Conservation (phyloP, 2,797 vertebrate species). For the Poecilia picta region DNA sequence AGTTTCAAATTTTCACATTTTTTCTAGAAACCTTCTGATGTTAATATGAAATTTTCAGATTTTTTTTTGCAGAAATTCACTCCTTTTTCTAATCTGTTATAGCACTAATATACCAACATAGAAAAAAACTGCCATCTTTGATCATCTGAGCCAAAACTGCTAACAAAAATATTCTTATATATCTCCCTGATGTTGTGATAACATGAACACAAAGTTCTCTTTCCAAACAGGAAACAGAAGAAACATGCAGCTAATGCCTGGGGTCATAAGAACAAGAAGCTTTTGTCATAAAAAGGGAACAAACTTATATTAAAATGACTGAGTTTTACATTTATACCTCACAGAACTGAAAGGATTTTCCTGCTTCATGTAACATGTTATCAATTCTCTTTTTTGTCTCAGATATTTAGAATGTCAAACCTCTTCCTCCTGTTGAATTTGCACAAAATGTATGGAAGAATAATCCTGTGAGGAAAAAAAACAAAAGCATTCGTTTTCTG, state of each 20-base stretch:
- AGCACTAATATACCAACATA: too few species aligned
- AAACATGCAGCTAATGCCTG: neutral
- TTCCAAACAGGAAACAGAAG: neutral
- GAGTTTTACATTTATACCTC: neutral
- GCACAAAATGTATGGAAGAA: neutral
- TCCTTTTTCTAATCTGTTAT: too few species aligned
- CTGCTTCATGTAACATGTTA: neutral
- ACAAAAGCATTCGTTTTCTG: neutral
- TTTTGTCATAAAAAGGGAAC: neutral
- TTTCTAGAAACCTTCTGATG: too few species aligned
- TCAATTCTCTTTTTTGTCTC: neutral
- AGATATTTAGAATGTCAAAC: neutral
- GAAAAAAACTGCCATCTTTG: neutral
- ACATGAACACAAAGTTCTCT: neutral
- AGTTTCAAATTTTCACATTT: too few species aligned
- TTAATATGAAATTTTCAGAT: too few species aligned
- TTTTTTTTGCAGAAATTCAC: too few species aligned
- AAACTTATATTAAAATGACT: neutral
- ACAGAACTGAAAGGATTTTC: neutral
- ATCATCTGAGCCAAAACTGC: neutral
- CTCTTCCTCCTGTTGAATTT: slow-evolving; percentile 1
- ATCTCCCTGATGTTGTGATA: neutral
- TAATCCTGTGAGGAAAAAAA: neutral
- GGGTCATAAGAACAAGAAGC: neutral
- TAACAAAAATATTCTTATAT: neutral